Base-by-base conservation (phyloP, 2,888 invertebrate genomes). In the Orgyia antiqua region DNA sequence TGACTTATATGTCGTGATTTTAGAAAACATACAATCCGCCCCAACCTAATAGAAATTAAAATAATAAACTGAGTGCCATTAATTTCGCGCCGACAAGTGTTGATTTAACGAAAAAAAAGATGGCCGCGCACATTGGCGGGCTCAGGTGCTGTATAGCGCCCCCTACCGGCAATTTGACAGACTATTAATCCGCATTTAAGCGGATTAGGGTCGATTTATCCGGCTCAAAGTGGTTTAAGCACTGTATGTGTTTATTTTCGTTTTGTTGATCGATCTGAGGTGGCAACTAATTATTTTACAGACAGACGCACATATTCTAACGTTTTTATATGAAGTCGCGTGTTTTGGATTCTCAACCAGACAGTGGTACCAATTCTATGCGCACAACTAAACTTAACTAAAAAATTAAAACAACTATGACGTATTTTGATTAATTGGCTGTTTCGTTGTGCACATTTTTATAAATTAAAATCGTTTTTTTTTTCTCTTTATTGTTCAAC, bases 121-220 rank as follows among this genome's bases (percentile, higher is more conserved):
- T 48, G 53, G 51, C 41, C 29, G 20, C 15, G 28, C 7, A 20
- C 29, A 26, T 9, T 24, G 25, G 42, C 45, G 54, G 69, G 41
- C 72, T 58, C 83, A 83, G 83, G 83, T 82, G 83, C 39, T 51
- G 43, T 38, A 27, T 28, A 43, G 63, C 68, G 57, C 65, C 78
- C 79, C 76, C 78, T 48, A 49, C 63, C 69, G 70, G 54, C 73
- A 69, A 80, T 80, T 79, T 82, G 82, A 82, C 82, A 79, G 82
- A 84, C 84, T 73, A 84, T 84, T 84, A 82, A 83, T 84, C 69
- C 82, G 76, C 79, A 76, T 82, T 77, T 74, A 68, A 68, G 54
- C 45, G 73, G 76, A 74, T 79, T 69, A 66, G 60, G 62, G 57
- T 49, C 69, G 74, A 67, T 73, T 69, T 65, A 67, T 56, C 65